Evolutionary conservation across 2,113 vertebrate genomes (phyloP).

Genomic region (Bos indicus): DNA sequence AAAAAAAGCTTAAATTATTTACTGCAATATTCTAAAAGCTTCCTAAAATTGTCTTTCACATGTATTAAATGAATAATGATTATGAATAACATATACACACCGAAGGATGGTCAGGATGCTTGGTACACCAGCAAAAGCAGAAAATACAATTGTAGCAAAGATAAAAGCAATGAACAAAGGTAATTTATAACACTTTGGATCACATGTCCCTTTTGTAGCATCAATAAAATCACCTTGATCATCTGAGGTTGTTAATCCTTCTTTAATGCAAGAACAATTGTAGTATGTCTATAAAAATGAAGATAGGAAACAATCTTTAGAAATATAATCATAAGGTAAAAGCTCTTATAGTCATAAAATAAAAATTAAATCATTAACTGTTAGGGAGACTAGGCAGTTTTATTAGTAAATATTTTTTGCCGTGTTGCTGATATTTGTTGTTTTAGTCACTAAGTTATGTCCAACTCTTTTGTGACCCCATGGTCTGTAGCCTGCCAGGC

Average conservation of each 20-base stretch:
- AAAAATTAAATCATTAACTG: neutral
- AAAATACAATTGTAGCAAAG: constrained; percentile 78
- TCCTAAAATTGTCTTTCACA: neutral
- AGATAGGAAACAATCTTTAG: constrained; percentile 7
- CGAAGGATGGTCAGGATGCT: constrained; percentile 75
- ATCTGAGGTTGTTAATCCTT: constrained; percentile 14
- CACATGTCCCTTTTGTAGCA: constrained; percentile 77
- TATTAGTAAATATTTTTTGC: neutral
- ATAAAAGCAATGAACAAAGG: constrained; percentile 79
- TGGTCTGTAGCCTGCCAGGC: neutral
- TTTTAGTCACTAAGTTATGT: neutral
- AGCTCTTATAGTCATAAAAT: neutral
- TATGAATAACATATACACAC: constrained; percentile 62
- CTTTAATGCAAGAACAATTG: constrained; percentile 81
- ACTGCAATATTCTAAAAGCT: neutral
- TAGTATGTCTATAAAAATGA: constrained; percentile 70
- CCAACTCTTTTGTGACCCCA: neutral
- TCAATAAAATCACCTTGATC: constrained; percentile 45
- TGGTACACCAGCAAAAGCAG: constrained; percentile 76
- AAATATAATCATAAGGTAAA: neutral
- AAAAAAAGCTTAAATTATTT: neutral
- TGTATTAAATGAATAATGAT: neutral
- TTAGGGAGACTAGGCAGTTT: neutral
- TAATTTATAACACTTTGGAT: constrained; percentile 70
- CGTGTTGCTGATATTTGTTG: neutral